Percentiles rank a stretch among this genome's conserved stretches.
phyloP scores from a whole-genome alignment of 2,888 invertebrate species.

The Drosophila lutescens region DNA sequence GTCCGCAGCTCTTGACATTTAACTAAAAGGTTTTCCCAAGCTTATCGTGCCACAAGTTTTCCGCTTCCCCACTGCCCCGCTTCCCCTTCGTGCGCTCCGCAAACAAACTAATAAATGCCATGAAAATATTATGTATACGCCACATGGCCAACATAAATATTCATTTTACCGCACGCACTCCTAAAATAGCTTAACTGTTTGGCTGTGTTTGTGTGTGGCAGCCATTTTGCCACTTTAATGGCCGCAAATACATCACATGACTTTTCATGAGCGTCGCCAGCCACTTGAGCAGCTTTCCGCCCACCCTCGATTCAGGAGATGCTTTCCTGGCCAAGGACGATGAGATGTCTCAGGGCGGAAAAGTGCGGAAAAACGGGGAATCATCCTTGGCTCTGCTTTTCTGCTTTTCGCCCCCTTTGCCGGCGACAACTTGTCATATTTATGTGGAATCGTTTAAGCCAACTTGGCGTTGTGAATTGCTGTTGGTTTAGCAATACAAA shows the following conservation, averaged over 20 bases:
- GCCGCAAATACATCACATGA: constrained; percentile 75
- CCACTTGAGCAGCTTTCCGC: constrained; percentile 61
- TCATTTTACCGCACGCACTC: constrained; percentile 58
- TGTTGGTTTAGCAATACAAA: constrained; percentile 47
- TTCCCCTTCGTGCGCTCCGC: constrained; percentile 5
- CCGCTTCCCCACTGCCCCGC: neutral
- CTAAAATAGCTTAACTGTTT: constrained; percentile 34
- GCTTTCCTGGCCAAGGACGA: constrained; percentile 55
- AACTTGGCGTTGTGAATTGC: constrained; percentile 50
- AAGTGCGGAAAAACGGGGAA: constrained; percentile 35
- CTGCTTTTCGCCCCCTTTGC: constrained; percentile 13
- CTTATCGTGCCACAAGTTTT: constrained; percentile 1
- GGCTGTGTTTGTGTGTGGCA: constrained; percentile 34
- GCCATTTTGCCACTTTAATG: constrained; percentile 74
- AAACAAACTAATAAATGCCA: constrained; percentile 59
- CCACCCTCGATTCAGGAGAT: constrained; percentile 16
- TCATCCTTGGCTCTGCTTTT: constrained; percentile 30
- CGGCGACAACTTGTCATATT: constrained; percentile 68
- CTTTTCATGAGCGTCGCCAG: constrained; percentile 68
- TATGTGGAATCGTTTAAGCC: constrained; percentile 69
- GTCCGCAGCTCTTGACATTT: constrained; percentile 40
- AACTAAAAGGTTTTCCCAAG: constrained; percentile 32
- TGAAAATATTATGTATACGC: constrained; percentile 71
- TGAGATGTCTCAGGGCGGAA: constrained; percentile 28
- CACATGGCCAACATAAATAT: constrained; percentile 71